Base-by-base conservation (phyloP, 2,888 invertebrate species). In the Muscina levida region DNA sequence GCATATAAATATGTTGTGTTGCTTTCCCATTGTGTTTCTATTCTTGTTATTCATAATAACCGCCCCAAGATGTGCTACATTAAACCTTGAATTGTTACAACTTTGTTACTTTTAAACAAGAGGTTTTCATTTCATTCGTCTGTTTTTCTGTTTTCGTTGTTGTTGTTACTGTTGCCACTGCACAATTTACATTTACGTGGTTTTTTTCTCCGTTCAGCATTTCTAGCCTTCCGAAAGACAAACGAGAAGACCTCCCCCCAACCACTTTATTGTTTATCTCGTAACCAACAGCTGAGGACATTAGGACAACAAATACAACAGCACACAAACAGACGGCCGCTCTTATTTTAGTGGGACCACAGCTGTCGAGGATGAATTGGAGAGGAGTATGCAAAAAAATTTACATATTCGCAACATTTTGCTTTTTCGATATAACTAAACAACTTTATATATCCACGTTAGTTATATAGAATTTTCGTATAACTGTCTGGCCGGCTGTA, bases 41-140 rank as follows among this genome's bases (percentile, higher is more conserved):
- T 79, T 77, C 75, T 31, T 37, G 13, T 62, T 71, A 68, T 46
- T 56, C 44, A 31, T 5, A 46, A 76, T 51, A 71, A 51, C 19
- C 42, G 11, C 46, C 46, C 26, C 57, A 65, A 72, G 22, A 10
- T 59, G 42, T 26, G 39, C 46, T 74, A 37, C 48, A 66, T 31
- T 70, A 73, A 75, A 53, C 67, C 70, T 71, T 59, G 59, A 77
- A 22, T 62, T 62, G 62, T 22, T 39, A 62, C 62, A 65, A 75
- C 59, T 73, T 65, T 57, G 17, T 71, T 77, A 80, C 77, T 76
- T 73, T 39, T 74, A 31, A 39, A 74, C 57, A 77, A 73, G 70
- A 80, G 73, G 59, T 67, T 68, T 74, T 81, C 71, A 72, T 77
- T 62, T 81, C 56, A 67, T 10, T 70, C 46, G 17, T 1, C 26